Conservation (phyloP, 2,113 vertebrate genomes). For the Pitta sordida region DNA sequence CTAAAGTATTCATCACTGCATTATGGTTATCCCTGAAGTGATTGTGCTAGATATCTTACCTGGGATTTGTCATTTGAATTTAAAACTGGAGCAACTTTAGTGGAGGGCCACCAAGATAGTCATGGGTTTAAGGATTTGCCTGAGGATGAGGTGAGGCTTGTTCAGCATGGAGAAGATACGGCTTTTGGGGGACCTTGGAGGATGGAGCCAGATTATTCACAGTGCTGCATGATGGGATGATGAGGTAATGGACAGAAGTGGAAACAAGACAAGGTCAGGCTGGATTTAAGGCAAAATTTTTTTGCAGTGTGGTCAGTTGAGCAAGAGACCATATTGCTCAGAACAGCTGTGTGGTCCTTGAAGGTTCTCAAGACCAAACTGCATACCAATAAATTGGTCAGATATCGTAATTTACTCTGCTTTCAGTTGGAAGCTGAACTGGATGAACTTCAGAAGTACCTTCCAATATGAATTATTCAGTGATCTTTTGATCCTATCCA, state of each 20-base stretch:
- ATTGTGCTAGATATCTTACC: not conserved
- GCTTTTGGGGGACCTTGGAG: not conserved
- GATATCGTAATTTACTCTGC: not conserved
- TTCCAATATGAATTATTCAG: not conserved
- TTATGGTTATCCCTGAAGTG: not conserved
- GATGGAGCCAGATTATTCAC: not conserved
- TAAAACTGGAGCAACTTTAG: not conserved
- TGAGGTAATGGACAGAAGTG: not conserved
- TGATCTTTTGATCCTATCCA: not conserved
- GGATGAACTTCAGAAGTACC: not conserved
- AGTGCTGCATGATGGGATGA: rapidly evolving
- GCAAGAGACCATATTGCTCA: not conserved
- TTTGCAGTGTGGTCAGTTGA: not conserved
- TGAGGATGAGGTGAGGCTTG: not conserved
- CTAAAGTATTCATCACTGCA: not conserved
- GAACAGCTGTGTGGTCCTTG: not conserved
- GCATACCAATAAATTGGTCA: not conserved
- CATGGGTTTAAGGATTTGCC: not conserved
- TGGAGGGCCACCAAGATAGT: rapidly evolving
- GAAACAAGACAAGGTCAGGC: not conserved
- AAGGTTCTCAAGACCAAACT: not conserved
- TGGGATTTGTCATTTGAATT: not conserved
- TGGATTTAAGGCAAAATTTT: not conserved
- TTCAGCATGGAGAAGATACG: not conserved
- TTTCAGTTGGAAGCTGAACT: not conserved